Evolutionary conservation across 1,140 invertebrate genomes (phyloP).

Genomic region (Nilaparvata lugens): DNA sequence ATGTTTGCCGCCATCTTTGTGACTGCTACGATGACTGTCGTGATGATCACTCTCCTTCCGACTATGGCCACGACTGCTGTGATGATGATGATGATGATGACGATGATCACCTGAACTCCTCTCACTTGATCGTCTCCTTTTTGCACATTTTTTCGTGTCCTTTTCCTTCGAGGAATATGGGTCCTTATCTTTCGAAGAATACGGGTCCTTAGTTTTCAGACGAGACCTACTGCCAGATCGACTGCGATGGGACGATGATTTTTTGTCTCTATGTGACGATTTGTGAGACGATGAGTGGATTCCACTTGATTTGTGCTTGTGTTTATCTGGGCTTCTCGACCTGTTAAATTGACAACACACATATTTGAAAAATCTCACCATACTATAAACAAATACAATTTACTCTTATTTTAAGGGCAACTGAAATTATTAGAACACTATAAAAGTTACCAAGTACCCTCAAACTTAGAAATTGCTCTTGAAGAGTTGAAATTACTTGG

Average conservation of each 20-base stretch:
- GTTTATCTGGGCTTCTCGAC: slow-evolving; percentile 14
- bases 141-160: slow-evolving; percentile 11
- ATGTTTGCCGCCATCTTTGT: slow-evolving; percentile 34
- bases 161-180: slow-evolving; percentile 26
- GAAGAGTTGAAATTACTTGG: too few species aligned
- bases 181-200: slow-evolving; percentile 9
- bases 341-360: too few species aligned
- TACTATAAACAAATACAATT: too few species aligned
- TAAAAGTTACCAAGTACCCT: too few species aligned
- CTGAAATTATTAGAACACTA: too few species aligned
- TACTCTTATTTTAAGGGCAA: too few species aligned
- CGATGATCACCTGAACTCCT: neutral
- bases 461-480: too few species aligned
- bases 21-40: slow-evolving; percentile 7
- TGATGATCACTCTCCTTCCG: slow-evolving; percentile 21
- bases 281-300: slow-evolving; percentile 35
- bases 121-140: slow-evolving; percentile 24
- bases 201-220: neutral
- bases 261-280: slow-evolving; percentile 32
- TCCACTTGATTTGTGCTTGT: slow-evolving; percentile 32
- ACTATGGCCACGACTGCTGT: slow-evolving; percentile 18
- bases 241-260: slow-evolving; percentile 1
- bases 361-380: too few species aligned
- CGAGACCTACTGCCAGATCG: neutral
- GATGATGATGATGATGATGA: slow-evolving; percentile 16